Percentiles rank a stretch among this genome's conserved stretches.
These are phyloP conservation scores for Knipowitschia caucasica DNA, from an alignment of 2,797 vertebrate species.

Conservation along the genomic window DNA sequence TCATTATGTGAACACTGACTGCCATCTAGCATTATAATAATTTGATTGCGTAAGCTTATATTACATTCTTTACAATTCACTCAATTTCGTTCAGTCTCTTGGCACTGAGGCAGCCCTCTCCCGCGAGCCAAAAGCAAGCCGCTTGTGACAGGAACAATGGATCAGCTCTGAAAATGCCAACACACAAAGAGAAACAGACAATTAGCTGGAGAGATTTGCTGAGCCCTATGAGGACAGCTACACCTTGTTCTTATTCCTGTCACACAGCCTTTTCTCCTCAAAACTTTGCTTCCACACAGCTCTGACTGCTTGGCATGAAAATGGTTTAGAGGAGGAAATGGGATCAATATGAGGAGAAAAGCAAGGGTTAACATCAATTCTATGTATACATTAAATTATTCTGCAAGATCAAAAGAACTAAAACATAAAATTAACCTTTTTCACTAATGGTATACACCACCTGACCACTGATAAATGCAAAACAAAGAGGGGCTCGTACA, in stretches of 20 bases:
- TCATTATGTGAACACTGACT: neutral
- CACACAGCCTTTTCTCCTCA: conserved; percentile 50
- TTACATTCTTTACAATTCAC: conserved; percentile 7
- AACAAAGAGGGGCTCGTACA: no score
- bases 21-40: neutral
- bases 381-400: no score
- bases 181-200: conserved; percentile 43
- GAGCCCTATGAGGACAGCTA: conserved; percentile 42
- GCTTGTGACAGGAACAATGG: conserved; percentile 35
- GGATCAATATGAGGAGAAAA: conserved; percentile 14
- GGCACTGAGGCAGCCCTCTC: conserved; percentile 14
- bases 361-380: no score
- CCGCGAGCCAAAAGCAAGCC: conserved; percentile 15
- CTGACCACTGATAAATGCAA: neutral
- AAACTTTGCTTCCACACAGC: conserved; percentile 33
- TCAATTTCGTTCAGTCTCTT: conserved; percentile 14
- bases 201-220: conserved; percentile 55
- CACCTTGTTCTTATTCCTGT: conserved; percentile 61
- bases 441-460: neutral
- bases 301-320: conserved; percentile 8
- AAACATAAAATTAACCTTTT: no score
- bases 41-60: conserved; percentile 13
- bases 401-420: no score
- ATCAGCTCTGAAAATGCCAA: conserved; percentile 39
- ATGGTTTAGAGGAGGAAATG: conserved; percentile 19